A percentile compares a stretch with the other conserved stretches of the same genome.
Evolutionary conservation across 2,888 invertebrate species (phyloP).

Genomic region (Odontocerum albicorne): DNA sequence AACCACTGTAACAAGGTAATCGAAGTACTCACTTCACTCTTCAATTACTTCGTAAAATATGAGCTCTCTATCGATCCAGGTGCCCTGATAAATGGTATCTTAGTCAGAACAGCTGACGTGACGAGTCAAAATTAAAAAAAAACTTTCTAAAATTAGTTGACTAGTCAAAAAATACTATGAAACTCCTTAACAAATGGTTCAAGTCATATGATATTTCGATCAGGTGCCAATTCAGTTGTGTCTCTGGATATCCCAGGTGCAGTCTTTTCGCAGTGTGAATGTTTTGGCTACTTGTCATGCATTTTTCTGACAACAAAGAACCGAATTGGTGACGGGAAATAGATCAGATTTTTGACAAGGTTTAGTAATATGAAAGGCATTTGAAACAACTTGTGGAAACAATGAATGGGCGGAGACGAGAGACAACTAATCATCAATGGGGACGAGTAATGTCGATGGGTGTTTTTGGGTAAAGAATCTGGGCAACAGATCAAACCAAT

Average conservation of each 20-base stretch:
- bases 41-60: conserved; percentile 26
- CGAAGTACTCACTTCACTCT: conserved; percentile 22
- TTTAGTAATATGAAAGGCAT: conserved; percentile 6
- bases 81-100: conserved; percentile 26
- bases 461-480: too few species aligned
- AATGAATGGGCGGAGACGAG: conserved; percentile 2
- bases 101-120: too few species aligned
- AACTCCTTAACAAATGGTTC: background rate
- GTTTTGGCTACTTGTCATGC: conserved; percentile 11
- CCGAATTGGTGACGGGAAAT: conserved; percentile 17
- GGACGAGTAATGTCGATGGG: background rate
- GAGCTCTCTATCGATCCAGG: conserved; percentile 16
- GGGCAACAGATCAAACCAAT: too few species aligned
- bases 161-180: too few species aligned
- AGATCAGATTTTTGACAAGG: background rate
- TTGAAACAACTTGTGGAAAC: background rate
- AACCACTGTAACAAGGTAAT: too few species aligned
- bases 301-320: conserved; percentile 1
- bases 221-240: background rate
- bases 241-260: background rate
- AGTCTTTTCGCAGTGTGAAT: background rate
- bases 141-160: too few species aligned
- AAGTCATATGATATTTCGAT: background rate
- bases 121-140: too few species aligned
- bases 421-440: conserved; percentile 7